Base-by-base conservation (phyloP, 2,797 vertebrate species). In the Gymnothorax reevesii region DNA sequence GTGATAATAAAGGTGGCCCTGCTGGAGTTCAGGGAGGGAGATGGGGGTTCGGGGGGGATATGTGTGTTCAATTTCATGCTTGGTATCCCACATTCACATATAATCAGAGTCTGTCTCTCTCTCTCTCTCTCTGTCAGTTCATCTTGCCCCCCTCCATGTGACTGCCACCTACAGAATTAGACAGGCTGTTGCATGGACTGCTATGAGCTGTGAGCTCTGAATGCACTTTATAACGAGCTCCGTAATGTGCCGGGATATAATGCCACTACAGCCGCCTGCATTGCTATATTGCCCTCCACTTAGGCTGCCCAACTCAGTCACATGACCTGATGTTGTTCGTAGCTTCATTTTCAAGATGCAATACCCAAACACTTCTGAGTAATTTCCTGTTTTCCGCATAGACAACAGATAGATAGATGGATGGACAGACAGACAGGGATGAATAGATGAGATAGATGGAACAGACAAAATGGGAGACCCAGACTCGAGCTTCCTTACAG, bases 31-130 rank as follows among this genome's bases (percentile, higher is more conserved):
- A 49, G 27, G 69, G 7, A 6, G 69, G 69, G 69, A 12, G 17
- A 13, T 27, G 27, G 42, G 13, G 12, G 12, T 33, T 1, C 33
- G 13, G 33, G 6, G 73, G 17, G 13, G 13, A 4, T 12, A 3
- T 1, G 12, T 33, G 17, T 79, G 75, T 83, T 83, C 82, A 59
- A 59, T 83, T 83, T 83, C 59, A 79, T 49, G 75, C 13, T 49
- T 79, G 49, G 54, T 52, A 54, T 79, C 75, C 54, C 75, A 79
- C 75, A 79, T 79, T 52, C 49, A 7, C 25, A 27, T 42, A 62
- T 64, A 83, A 83, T 83, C 52, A 59, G 64, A 83, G 83, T 0
- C 9, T 22, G 20, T 79, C 49, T 79, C 17, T 79, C 17, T 54
- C 20, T 22, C 49, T 54, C 42, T 22, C 75, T 13, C 75, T 13